Conservation (phyloP, 2,113 vertebrate genomes). For the Petrocephalus zakoni region DNA sequence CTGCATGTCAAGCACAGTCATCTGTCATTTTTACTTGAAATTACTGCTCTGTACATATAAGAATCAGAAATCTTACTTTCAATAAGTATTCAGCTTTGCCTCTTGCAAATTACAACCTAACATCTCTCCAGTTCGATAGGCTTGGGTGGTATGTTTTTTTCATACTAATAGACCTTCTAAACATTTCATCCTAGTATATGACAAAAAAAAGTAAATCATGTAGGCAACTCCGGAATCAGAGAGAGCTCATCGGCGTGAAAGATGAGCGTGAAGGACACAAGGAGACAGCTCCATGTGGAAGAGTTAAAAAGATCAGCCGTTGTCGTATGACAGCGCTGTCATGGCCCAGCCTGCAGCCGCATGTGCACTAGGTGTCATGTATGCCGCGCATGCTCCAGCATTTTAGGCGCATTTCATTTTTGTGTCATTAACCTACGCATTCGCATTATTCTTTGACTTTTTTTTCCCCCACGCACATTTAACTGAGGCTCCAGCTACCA, state of each 20-base stretch:
- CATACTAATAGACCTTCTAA: background rate
- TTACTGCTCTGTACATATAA: background rate
- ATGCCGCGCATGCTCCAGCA: background rate
- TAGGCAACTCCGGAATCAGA: background rate
- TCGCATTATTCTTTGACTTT: background rate
- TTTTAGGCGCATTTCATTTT: background rate
- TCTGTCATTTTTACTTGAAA: background rate
- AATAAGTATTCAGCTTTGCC: background rate
- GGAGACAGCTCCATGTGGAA: background rate
- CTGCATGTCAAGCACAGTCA: background rate
- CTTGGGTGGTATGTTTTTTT: background rate
- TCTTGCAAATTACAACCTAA: background rate
- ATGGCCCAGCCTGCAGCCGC: background rate
- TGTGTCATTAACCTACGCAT: background rate
- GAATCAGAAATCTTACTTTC: background rate
- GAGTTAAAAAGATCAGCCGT: background rate
- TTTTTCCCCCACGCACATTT: background rate
- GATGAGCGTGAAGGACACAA: background rate
- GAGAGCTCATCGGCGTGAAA: background rate
- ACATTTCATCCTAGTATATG: background rate
- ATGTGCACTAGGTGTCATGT: background rate
- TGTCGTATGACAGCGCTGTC: background rate
- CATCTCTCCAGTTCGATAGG: background rate
- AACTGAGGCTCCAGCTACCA: background rate
- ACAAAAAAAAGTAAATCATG: background rate